Conservation (phyloP, 2,888 invertebrate species). For the Vanessa cardui region DNA sequence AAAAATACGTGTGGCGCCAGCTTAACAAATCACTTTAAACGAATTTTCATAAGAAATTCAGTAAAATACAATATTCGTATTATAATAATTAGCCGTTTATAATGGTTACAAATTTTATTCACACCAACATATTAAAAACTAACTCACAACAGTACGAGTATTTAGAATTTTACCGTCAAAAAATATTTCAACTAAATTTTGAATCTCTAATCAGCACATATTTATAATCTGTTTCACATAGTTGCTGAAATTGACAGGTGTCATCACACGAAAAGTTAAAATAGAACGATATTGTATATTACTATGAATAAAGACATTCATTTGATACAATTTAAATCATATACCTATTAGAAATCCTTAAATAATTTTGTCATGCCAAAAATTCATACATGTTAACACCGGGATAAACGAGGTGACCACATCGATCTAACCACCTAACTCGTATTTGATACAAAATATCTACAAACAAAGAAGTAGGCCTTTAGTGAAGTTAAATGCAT, state of each 20-base stretch:
- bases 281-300: background rate
- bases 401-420: constrained; percentile 50
- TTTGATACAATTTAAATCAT: background rate
- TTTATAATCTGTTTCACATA: constrained; percentile 7
- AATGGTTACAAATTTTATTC: constrained; percentile 18
- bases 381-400: constrained; percentile 33
- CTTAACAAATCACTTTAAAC: background rate
- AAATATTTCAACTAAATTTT: constrained; percentile 21
- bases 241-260: background rate
- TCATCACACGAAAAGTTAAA: background rate
- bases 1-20: background rate
- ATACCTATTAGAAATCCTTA: background rate
- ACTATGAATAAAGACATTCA: constrained; percentile 1
- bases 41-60: background rate
- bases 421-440: constrained; percentile 40
- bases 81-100: constrained; percentile 17
- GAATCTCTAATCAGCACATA: background rate
- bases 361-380: constrained; percentile 13
- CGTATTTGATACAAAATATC: constrained; percentile 55
- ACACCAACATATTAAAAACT: constrained; percentile 32
- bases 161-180: constrained; percentile 25
- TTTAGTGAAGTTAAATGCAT: constrained; percentile 74
- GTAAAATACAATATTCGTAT: background rate
- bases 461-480: constrained; percentile 65
- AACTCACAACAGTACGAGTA: constrained; percentile 44